Base-by-base conservation (phyloP, 2,797 vertebrate species). In the Acanthopagrus latus region DNA sequence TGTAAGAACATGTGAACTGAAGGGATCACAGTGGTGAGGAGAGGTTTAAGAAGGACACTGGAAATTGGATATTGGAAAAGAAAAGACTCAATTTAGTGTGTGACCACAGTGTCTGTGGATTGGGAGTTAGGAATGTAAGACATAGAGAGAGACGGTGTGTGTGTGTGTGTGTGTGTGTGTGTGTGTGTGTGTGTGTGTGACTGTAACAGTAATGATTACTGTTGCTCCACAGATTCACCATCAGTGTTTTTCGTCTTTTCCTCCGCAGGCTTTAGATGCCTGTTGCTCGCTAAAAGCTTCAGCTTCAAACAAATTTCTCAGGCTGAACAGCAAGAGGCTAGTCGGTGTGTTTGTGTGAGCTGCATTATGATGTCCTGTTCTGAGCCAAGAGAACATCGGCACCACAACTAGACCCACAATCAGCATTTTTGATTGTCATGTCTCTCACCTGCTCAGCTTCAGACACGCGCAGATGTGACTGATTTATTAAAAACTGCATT, bases 361-460 rank as follows among this genome's bases (percentile, higher is more conserved):
- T 74, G 84, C 81, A 86, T 87, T 65, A 52, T 78, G 71, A 88
- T 77, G 82, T 54, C 20, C 57, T 29, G 23, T 65, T 84, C 55
- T 44, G n/a, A 78, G 68, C 63, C 6, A 50, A 80, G 82, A 72
- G 56, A 82, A 88, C 78, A 72, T 52, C 64, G 43, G 55, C 57
- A 33, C 68, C 59, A 20, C 3, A 74, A 56, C 38, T 44, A 71
- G 56, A 78, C 55, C 77, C 74, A 55, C 70, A 81, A 51, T 85
- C 66, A 66, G 44, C 48, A 6, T 9, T 52, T 81, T 64, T 86
- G 84, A 87, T 86, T 86, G 76, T 67, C 14, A 1, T 16, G 54
- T 80, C 72, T 79, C 62, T 86, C 55, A 80, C 65, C 67, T 81
- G 52, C 78, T 64, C 68, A 50, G 74, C 67, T 47, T 56, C 65